Evolutionary conservation across 2,888 invertebrate genomes (phyloP).

Genomic region (Andrena marginata): DNA sequence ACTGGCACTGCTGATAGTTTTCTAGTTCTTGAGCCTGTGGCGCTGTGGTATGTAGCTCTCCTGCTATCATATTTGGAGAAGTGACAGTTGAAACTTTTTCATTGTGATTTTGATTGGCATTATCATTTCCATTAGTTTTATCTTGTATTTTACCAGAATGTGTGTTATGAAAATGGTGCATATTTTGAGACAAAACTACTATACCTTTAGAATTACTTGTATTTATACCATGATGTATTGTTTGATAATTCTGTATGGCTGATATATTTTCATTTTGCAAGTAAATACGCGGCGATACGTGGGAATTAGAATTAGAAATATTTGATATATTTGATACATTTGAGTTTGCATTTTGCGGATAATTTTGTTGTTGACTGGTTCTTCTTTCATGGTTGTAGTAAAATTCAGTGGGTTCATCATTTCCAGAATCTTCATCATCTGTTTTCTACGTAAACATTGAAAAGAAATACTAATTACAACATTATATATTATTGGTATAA

Average conservation of each 20-base stretch:
- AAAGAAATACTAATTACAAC: conserved; percentile 5
- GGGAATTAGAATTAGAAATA: conserved; percentile 34
- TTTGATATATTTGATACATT: conserved; percentile 41
- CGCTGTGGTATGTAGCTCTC: conserved; percentile 69
- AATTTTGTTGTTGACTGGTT: conserved; percentile 79
- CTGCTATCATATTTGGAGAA: conserved; percentile 69
- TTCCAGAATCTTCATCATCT: conserved; percentile 97
- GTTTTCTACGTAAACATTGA: conserved; percentile 86
- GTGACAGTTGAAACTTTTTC: conserved; percentile 33
- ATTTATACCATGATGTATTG: conserved; percentile 29
- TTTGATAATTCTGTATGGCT: conserved; percentile 46
- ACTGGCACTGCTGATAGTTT: conserved; percentile 57
- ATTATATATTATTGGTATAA: background rate
- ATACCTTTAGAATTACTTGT: conserved; percentile 22
- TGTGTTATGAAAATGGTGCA: background rate
- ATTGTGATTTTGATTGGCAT: conserved; percentile 23
- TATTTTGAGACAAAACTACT: conserved; percentile 19
- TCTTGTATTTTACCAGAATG: conserved; percentile 30
- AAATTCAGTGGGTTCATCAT: conserved; percentile 95
- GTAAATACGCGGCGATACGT: conserved; percentile 18
- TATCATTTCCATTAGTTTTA: conserved; percentile 33
- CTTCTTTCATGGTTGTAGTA: conserved; percentile 87
- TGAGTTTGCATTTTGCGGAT: conserved; percentile 75
- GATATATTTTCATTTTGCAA: conserved; percentile 54
- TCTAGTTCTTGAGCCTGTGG: conserved; percentile 65